Evolutionary conservation across 2,888 invertebrate species (phyloP).

Genomic region (Margaritifera margaritifera): DNA sequence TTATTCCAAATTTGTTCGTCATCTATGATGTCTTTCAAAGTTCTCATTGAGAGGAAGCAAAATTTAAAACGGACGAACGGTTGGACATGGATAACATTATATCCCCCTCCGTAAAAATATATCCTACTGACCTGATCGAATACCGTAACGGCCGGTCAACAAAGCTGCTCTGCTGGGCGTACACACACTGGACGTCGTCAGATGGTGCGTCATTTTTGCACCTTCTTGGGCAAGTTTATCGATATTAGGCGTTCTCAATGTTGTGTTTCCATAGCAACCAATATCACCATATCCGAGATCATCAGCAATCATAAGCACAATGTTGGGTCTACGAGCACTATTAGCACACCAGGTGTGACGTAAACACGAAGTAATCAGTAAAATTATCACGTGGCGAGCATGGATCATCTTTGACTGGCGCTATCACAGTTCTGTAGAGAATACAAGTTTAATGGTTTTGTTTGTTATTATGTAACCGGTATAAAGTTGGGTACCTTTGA

Average conservation of each 20-base stretch:
- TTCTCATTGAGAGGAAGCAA: too few relatives aligned
- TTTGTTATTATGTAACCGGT: too few relatives aligned
- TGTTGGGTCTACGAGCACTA: slow-evolving; percentile 70
- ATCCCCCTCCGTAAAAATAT: background rate
- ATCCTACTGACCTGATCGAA: slow-evolving; percentile 44
- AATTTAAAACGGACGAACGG: too few relatives aligned
- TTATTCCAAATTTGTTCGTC: too few relatives aligned
- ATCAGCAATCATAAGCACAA: slow-evolving; percentile 75
- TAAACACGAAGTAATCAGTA: too few relatives aligned
- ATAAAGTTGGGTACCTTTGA: too few relatives aligned
- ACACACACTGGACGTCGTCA: slow-evolving; percentile 75
- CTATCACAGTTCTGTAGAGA: too few relatives aligned
- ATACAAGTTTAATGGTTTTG: too few relatives aligned
- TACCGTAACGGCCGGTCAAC: slow-evolving; percentile 72
- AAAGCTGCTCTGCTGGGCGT: slow-evolving; percentile 75
- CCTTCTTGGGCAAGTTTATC: slow-evolving; percentile 73
- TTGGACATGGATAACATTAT: background rate
- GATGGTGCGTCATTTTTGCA: slow-evolving; percentile 74
- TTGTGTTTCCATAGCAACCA: slow-evolving; percentile 73
- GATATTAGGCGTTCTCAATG: slow-evolving; percentile 73
- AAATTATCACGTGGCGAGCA: too few relatives aligned
- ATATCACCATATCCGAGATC: slow-evolving; percentile 75
- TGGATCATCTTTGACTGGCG: too few relatives aligned
- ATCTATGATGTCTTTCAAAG: too few relatives aligned
- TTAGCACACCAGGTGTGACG: too few relatives aligned